Base-by-base conservation (phyloP, 2,888 invertebrate species). In the Taphrorychus bicolor region DNA sequence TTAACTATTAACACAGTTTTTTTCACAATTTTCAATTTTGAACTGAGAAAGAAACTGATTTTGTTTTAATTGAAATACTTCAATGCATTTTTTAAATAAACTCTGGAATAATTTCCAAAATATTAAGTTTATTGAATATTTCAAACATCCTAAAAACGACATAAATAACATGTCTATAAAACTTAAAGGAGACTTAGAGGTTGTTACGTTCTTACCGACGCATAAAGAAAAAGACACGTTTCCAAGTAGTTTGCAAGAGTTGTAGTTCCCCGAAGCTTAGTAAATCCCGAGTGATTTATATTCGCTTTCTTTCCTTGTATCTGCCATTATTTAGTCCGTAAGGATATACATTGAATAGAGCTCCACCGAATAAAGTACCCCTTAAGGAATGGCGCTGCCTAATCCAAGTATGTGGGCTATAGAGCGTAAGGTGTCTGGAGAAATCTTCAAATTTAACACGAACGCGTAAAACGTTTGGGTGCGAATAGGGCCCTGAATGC, bases 291-390 rank as follows among this genome's bases (percentile, higher is more conserved):
- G 61, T 61, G 61, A 61, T 61, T 61, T 61, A 61, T 53, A 22
- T 41, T 4, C 53, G 42, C 41, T 61, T 61, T 61, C 61, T 61
- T 61, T 61, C 61, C 53, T 21, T 61, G 61, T 61, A 61, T 61
- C 61, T 22, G 61, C 52, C 61, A 61, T 61, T 61, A 61, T 61
- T 61, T 61, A 61, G 61, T 61, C 61, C 53, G 61, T 53, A 53
- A 59, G 59, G 59, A 59, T 59, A n/a, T n/a, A 59, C 59, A 59
- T 59, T 59, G 59, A 59, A 42, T 58, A 19, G 23, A 48, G 48
- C 18, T 58, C 11, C 45, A 19, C 18, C 19, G 48, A 48, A 58
- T 59, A 59, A 59, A 59, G 49, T 57, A 57, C 42, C n/a, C 54
- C 54, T 11, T 16, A 54, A 24, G 53, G 54, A 32, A 54, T 54